Base-by-base conservation (phyloP, 2,888 invertebrate species). In the Coleophora deauratella region DNA sequence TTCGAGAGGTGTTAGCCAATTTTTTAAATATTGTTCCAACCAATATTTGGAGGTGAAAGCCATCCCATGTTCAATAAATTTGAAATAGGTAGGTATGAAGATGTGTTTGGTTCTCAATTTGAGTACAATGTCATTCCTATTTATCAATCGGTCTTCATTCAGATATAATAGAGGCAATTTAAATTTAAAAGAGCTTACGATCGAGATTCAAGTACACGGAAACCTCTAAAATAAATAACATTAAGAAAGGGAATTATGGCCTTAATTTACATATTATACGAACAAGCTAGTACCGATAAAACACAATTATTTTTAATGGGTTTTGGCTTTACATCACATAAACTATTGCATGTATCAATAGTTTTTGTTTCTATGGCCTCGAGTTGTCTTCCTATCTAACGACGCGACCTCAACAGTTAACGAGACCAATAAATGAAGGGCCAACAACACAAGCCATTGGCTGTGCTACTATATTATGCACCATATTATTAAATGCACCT, bases 91-190 rank as follows among this genome's bases (percentile, higher is more conserved):
- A n/a, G n/a, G n/a, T n/a, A n/a, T 4, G 21, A 4, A 21, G 21
- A 4, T 21, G 21, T 6, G 21, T 6, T 3, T 59, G 54, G 52
- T 57, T 57, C 55, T 58, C 49, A 60, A 60, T 62, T 64, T 45
- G 21, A 6, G 21, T 21, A 53, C 59, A 62, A 54, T 59, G 59
- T 62, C 60, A 55, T 57, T 57, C 58, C 51, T 54, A 57, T 58
- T 37, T 52, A 48, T 42, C 45, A 30, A 43, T 48, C 46, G 41
- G 43, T 33, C 38, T 37, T 40, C 38, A 40, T 46, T 40, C 40
- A 42, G 44, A 42, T 44, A 36, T 21, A 21, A 21, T 21, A 6
- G 21, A 21, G 21, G 21, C 21, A 21, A 21, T 21, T 21, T 21
- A 21, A 21, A 21, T 21, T 21, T 21, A 21, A 21, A 21, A 21